phyloP scores from a whole-genome alignment of 2,113 vertebrate species.

The Galemys pyrenaicus region DNA sequence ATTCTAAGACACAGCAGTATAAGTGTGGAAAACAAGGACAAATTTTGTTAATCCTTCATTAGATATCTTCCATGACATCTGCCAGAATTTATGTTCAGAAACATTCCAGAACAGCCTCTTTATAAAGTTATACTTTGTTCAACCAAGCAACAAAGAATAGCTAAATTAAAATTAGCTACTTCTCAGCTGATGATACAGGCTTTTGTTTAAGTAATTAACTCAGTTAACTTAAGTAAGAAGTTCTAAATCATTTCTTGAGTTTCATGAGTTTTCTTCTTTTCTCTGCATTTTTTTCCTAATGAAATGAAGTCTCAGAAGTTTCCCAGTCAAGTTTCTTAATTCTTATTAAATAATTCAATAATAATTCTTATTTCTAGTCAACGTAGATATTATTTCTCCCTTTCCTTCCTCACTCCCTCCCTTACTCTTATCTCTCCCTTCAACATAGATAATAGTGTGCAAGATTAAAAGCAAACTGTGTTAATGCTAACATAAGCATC shows the following conservation, averaged over 20 bases:
- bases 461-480: not conserved
- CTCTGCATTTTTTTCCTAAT: not conserved
- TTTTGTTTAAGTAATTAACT: conserved; percentile 30
- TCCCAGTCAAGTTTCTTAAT: not conserved
- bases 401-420: too few relatives aligned
- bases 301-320: not conserved
- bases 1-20: not conserved
- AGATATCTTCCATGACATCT: not conserved
- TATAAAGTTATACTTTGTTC: not conserved
- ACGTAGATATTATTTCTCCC: too few relatives aligned
- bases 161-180: not conserved
- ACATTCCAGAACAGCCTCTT: not conserved
- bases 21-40: not conserved
- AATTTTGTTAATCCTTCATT: not conserved
- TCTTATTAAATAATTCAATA: not conserved
- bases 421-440: not conserved
- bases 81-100: not conserved
- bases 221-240: not conserved
- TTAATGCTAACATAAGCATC: not conserved
- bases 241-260: not conserved
- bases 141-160: not conserved
- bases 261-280: not conserved
- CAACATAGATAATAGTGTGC: not conserved
- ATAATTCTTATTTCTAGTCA: not conserved
- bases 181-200: not conserved